phyloP scores from a whole-genome alignment of 2,888 invertebrate species.

The Tribolium freemani region DNA sequence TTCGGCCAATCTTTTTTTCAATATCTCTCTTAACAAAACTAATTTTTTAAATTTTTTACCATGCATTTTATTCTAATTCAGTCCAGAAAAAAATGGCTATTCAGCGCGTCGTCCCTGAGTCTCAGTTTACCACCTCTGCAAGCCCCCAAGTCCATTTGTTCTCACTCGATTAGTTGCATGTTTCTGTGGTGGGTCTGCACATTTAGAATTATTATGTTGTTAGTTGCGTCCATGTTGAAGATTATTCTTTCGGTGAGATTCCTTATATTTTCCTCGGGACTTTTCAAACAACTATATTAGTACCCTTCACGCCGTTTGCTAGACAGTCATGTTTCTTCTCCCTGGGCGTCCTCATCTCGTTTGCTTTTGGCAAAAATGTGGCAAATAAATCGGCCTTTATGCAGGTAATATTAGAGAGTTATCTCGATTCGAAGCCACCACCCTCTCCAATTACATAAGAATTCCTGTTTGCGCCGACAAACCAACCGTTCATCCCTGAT shows the following conservation, averaged over 20 bases:
- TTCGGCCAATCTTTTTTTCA: too few species aligned
- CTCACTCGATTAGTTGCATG: background rate
- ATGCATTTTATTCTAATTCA: too few species aligned
- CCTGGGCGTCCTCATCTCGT: background rate
- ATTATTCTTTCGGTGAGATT: background rate
- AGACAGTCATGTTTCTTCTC: background rate
- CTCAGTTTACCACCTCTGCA: background rate
- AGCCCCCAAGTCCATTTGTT: background rate
- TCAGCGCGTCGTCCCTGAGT: too few species aligned
- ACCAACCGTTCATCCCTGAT: conserved; percentile 6
- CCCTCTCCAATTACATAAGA: background rate
- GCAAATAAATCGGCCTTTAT: too few species aligned
- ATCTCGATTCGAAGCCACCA: too few species aligned
- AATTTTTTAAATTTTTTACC: too few species aligned
- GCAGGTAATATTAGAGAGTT: background rate
- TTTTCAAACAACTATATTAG: background rate
- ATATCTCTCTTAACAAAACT: too few species aligned
- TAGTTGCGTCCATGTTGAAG: background rate
- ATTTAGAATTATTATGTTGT: background rate
- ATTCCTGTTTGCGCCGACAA: conserved; percentile 11
- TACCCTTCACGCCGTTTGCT: background rate
- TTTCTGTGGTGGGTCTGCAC: background rate
- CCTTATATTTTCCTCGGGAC: background rate
- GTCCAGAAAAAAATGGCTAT: too few species aligned
- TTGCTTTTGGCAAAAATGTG: too few species aligned